Conservation (phyloP, 1,140 invertebrate genomes). For the Eriocheir sinensis region DNA sequence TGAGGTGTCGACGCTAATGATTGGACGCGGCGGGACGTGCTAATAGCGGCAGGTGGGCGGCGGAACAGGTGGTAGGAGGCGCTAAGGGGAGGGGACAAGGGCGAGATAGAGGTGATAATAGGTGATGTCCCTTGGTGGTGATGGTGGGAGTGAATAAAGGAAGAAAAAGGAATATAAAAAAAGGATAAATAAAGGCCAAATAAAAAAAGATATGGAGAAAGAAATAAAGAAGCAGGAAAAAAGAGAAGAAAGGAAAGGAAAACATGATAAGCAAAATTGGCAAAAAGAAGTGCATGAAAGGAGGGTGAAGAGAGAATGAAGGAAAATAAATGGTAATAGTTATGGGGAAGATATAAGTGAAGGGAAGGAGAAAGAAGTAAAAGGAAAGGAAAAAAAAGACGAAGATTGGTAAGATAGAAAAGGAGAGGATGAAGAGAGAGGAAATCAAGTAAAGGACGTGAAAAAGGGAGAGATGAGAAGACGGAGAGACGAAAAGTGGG, state of each 20-base stretch:
- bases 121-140: too few species aligned
- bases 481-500: neutral
- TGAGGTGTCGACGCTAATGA: neutral
- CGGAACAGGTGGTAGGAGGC: neutral
- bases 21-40: neutral
- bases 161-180: too few species aligned
- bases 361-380: neutral
- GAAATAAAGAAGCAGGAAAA: neutral
- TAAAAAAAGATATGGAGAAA: neutral
- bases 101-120: neutral
- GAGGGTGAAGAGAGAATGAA: neutral
- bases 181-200: too few species aligned
- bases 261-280: neutral
- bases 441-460: neutral
- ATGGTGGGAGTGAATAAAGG: too few species aligned
- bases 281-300: neutral
- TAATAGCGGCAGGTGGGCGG: neutral
- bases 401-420: neutral
- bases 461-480: neutral
- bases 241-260: neutral
- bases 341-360: neutral
- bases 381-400: neutral
- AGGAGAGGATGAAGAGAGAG: neutral
- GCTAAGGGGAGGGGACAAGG: neutral
- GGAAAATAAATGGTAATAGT: neutral